A percentile compares a stretch with the other conserved stretches of the same genome.
These are phyloP conservation scores for Eidolon dupreanum DNA, from an alignment of 2,797 vertebrate species.

Conservation along the genomic window DNA sequence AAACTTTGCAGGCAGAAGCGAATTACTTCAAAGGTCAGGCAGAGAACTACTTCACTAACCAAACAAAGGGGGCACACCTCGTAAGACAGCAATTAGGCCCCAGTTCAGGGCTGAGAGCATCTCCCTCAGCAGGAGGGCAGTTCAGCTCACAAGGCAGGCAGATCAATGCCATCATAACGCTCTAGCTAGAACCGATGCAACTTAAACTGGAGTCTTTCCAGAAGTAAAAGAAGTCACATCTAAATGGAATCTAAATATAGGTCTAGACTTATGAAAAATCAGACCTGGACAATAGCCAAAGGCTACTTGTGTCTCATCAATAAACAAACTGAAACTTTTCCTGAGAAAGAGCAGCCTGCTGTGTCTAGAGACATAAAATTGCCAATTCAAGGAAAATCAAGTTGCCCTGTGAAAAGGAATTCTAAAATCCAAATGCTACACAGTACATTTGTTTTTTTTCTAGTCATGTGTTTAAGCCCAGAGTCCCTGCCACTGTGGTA, in stretches of 20 bases:
- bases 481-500: not conserved
- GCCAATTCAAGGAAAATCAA: not conserved
- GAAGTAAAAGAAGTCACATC: not conserved
- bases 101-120: not conserved
- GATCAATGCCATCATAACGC: accelerated
- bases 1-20: not conserved
- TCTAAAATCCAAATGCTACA: not conserved
- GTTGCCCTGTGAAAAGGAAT: not conserved
- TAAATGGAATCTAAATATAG: not conserved
- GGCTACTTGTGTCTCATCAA: not conserved
- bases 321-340: not conserved
- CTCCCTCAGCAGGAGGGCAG: not conserved
- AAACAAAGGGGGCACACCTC: not conserved
- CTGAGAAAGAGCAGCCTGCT: not conserved
- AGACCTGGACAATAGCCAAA: not conserved
- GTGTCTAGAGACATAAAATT: not conserved
- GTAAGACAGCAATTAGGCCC: not conserved
- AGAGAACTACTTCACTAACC: not conserved
- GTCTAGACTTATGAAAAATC: not conserved
- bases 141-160: not conserved
- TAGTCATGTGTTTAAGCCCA: not conserved
- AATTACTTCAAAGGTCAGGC: not conserved
- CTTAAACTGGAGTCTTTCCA: not conserved
- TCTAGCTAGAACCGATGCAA: not conserved
- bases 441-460: not conserved